Base-by-base conservation (phyloP, 1,140 invertebrate species). In the Cydia amplana region DNA sequence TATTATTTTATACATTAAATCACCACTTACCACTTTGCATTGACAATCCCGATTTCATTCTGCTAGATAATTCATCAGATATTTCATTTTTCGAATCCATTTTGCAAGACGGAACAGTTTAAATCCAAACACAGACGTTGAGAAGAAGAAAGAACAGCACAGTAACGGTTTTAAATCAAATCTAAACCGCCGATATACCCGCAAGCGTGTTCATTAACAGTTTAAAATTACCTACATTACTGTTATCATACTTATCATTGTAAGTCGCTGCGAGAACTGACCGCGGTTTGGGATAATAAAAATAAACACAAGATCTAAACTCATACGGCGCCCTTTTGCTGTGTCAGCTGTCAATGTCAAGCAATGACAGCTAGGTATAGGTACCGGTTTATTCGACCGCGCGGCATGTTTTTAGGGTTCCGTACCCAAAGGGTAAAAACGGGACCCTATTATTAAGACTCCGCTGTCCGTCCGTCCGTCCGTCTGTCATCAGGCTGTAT, bases 141-240 rank as follows among this genome's bases (percentile, higher is more conserved):
- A 5, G 7, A 60, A 23, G 0, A 23, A 60, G 32, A 60, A 14
- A 28, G 60, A 65, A 4, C 46, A 72, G 18, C 25, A 75, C 55
- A 51, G 64, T 55, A 67, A 32, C 10, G 43, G 51, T 23, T 75
- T 25, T n/a, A 51, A 51, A n/a, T 1, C 49, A n/a, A n/a, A 51
- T 16, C 14, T 16, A 46, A 46, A 46, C 43, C 43, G 43, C 14
- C n/a, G n/a, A 18, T 18, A 55, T 55, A 55, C 51, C 51, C 51
- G 16, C 0, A 7, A 18, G 2, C 1, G 14, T 51, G 6, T n/a
- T n/a, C 6, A 18, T 51, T 32, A 5, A 0, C 51, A 55, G 9
- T 60, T 60, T 60, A 60, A 0, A 23, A 23, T 20, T 60, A 60
- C 55, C 55, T 10, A 23, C 18, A 60, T 18, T 46, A 46, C 3